Evolutionary conservation across 2,113 vertebrate genomes (phyloP), one percentile per base, ranked within the genome.

Genomic region (Istiophorus platypterus): DNA sequence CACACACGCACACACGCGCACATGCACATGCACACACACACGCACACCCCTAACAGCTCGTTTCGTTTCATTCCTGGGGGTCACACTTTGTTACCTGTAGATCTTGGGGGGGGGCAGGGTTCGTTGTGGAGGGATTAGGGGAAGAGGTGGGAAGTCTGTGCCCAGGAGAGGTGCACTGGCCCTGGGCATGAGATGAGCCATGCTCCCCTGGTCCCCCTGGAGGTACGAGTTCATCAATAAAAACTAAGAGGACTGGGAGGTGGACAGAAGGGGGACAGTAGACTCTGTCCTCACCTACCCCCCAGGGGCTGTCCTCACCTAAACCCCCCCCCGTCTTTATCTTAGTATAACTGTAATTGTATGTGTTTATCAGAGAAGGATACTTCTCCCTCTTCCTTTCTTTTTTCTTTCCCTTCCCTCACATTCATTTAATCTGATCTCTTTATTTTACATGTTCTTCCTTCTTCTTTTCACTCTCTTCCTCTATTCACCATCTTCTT

Each of bases 91-190:
- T 90, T 90, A 86, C 37, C 31, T 22, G 49, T 57, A 57, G 71
- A 65, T 72, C 20, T 14, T 9, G 22, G 56, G 58, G 49, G 49
- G 8, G 49, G 20, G n/a, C n/a, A n/a, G n/a, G n/a, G n/a, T n/a
- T n/a, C n/a, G n/a, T 22, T 2, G 41, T 12, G 0, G 64, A 41
- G 56, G 34, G 57, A 29, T 65, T 15, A 61, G 2, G 56, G 72
- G 76, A 58, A 51, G 39, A 54, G 42, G 67, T 41, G 67, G 64
- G 20, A 47, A 65, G 77, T 62, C 47, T 42, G 0, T 0, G 74
- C 89, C 89, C 88, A 82, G 71, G 80, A 85, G 87, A 85, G 84
- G 72, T 12, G 84, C 85, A 58, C 76, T 62, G 89, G 81, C 82
- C 80, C 79, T 72, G 86, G 82, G 84, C 84, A 82, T 85, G 52